Evolutionary conservation across 2,888 invertebrate species (phyloP), one percentile per base, ranked within the genome.

Genomic region (Oscheius sp.): DNA sequence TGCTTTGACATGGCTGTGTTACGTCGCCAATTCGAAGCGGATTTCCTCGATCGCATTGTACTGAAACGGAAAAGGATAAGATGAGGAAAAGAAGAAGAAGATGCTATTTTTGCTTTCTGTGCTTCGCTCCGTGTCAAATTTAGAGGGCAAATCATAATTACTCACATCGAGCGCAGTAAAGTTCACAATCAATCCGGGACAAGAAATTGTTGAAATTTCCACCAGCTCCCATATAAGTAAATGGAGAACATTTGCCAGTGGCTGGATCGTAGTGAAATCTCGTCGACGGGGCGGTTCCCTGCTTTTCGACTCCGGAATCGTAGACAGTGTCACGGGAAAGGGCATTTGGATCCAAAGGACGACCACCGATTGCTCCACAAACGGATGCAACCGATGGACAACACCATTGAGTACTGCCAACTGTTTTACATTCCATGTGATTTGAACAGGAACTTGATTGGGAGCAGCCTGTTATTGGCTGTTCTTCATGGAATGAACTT

Each of bases 181-280:
- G 78, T 58, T 80, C 82, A 59, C 85, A 85, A 68, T 85, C 84
- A 35, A 80, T 78, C 23, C 82, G 66, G 0, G 84, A 83, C 46
- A 80, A 66, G 76, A 85, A 85, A 43, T 84, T 85, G 70, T 85
- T 85, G 70, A 81, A 85, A 52, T 85, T 85, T 35, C 85, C 85
- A 2, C 81, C 82, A 45, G 82, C 83, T 55, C 85, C 85, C 9
- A 78, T 46, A 55, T 81, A 84, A 18, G 82, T 82, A 73, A 84
- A 84, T 16, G 83, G 79, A 53, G 77, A 75, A 69, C 84, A 84
- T 46, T 82, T 80, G 43, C 80, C 83, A 16, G 70, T 76, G 18
- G 59, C 69, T 16, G 81, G 75, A 74, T 84, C 83, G 59, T 84
- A 84, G 56, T 66, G 82, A 72, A 83, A 84, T 29, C 84, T 63